These are phyloP conservation scores for Spatula clypeata DNA, from an alignment of 2,797 vertebrate species.

Conservation along the genomic window DNA sequence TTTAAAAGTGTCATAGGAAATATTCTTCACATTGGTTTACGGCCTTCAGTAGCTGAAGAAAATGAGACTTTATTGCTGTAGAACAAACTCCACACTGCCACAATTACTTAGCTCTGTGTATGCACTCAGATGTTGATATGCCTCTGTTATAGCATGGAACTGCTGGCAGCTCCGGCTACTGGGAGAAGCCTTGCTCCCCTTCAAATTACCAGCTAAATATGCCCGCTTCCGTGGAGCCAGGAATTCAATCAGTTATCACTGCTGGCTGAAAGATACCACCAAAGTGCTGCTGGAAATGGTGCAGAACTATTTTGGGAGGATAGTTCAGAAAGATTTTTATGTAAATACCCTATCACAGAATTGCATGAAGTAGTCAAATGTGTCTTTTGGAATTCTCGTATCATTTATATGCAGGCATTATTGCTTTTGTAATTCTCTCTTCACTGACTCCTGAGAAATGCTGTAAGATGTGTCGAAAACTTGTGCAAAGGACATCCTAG, in stretches of 20 bases:
- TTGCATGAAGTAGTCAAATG: conserved; percentile 6
- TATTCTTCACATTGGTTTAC: conserved; percentile 27
- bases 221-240: not conserved
- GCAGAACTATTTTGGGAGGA: not conserved
- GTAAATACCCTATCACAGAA: conserved; percentile 6
- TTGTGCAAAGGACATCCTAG: not conserved
- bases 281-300: conserved; percentile 25
- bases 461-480: not conserved
- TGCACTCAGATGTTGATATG: conserved; percentile 24
- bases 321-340: not conserved
- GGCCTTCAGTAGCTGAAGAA: not conserved
- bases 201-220: conserved; percentile 1
- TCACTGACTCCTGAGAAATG: not conserved
- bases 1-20: conserved; percentile 3
- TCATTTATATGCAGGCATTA: not conserved
- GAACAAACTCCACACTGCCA: not conserved
- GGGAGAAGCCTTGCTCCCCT: not conserved
- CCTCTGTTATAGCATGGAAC: not conserved
- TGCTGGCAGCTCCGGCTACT: not conserved
- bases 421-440: conserved; percentile 9
- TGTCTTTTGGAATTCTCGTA: conserved; percentile 14
- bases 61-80: not conserved
- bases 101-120: not conserved
- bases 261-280: not conserved
- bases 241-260: not conserved